Evolutionary conservation across 2,113 vertebrate species (phyloP).

Genomic region (Clarias batrachus): DNA sequence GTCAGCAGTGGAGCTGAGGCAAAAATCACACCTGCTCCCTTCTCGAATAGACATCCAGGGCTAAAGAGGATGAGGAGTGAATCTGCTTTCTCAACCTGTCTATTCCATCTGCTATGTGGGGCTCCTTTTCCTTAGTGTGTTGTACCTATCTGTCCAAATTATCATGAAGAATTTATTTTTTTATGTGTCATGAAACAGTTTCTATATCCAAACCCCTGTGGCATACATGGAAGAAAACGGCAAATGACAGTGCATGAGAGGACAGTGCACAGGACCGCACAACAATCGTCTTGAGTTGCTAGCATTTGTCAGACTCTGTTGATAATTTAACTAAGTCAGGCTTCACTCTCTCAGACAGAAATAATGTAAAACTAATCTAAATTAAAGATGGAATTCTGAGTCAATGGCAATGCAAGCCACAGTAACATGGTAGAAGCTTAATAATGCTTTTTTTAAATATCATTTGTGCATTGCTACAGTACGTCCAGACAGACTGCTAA

Average conservation of each 20-base stretch:
- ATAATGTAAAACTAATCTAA: neutral
- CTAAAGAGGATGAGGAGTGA: neutral
- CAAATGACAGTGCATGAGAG: neutral
- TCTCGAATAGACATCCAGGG: neutral
- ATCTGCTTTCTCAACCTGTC: neutral
- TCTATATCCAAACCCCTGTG: neutral
- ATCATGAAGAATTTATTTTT: neutral
- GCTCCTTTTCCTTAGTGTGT: neutral
- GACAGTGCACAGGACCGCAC: neutral
- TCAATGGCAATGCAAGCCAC: neutral
- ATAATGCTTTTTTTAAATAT: neutral
- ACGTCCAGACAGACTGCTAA: neutral
- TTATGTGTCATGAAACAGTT: neutral
- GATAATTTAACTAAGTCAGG: neutral
- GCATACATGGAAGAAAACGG: neutral
- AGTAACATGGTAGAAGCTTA: neutral
- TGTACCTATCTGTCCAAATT: conserved; percentile 15
- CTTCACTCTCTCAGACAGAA: neutral
- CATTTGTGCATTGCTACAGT: neutral
- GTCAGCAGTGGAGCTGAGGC: conserved; percentile 9
- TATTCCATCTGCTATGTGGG: neutral
- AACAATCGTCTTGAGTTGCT: neutral
- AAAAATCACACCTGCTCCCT: neutral
- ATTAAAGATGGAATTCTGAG: neutral
- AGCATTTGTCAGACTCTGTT: neutral